These are phyloP conservation scores for Cotesia typhae DNA, from an alignment of 1,140 invertebrate genomes.

Conservation along the genomic window DNA sequence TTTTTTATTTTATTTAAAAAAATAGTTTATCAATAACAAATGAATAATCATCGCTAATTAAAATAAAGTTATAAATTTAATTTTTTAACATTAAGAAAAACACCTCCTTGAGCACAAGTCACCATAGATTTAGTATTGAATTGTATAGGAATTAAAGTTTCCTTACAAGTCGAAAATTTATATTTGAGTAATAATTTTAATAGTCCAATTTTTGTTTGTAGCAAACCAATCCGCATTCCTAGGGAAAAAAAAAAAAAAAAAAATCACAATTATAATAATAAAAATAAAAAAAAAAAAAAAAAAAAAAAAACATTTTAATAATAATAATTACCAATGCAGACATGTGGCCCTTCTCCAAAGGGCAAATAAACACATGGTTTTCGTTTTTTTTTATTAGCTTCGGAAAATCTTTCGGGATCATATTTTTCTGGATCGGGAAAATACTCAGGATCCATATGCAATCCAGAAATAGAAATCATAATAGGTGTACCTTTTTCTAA, in stretches of 20 bases:
- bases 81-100: slow-evolving; percentile 51
- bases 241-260: slow-evolving; percentile 34
- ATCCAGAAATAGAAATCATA: slow-evolving; percentile 56
- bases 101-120: slow-evolving; percentile 64
- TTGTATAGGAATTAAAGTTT: slow-evolving; percentile 53
- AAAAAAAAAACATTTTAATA: slow-evolving; percentile 4
- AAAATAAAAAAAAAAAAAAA: background rate
- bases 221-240: slow-evolving; percentile 70
- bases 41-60: too few species aligned
- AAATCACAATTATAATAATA: background rate
- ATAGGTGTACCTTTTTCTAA: slow-evolving; percentile 63
- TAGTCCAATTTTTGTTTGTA: slow-evolving; percentile 71
- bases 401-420: slow-evolving; percentile 74
- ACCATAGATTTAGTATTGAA: slow-evolving; percentile 42
- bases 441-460: slow-evolving; percentile 66
- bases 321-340: slow-evolving; percentile 64
- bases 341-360: slow-evolving; percentile 69
- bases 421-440: slow-evolving; percentile 74
- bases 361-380: slow-evolving; percentile 63
- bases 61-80: background rate
- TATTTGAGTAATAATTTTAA: slow-evolving; percentile 59
- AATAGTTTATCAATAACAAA: too few species aligned
- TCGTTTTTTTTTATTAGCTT: slow-evolving; percentile 57
- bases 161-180: slow-evolving; percentile 53
- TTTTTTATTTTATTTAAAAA: too few species aligned